Evolutionary conservation across 2,113 vertebrate genomes (phyloP).

Genomic region (Mellivora capensis): DNA sequence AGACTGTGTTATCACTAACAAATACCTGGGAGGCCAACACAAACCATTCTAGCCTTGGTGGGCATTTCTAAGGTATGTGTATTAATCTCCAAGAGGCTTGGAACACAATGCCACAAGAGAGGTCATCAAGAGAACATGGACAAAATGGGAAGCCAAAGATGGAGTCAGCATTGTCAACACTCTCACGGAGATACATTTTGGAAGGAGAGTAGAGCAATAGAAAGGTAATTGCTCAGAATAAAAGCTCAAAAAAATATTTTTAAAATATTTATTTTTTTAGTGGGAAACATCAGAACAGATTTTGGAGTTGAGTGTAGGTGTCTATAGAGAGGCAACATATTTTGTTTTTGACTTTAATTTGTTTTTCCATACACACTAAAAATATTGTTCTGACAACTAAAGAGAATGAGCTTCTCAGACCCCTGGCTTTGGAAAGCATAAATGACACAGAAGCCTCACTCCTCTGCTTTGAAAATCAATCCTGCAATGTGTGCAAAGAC

Average conservation of each 20-base stretch:
- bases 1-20: background rate
- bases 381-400: background rate
- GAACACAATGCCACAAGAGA: background rate
- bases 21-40: background rate
- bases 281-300: background rate
- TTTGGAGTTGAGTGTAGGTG: background rate
- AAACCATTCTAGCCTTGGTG: background rate
- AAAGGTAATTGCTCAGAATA: background rate
- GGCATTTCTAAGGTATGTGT: background rate
- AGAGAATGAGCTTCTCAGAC: background rate
- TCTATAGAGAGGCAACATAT: background rate
- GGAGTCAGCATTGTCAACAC: background rate
- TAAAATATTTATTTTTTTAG: background rate
- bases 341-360: background rate
- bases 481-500: accelerated
- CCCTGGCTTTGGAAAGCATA: background rate
- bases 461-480: background rate
- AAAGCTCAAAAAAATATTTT: background rate
- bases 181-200: background rate
- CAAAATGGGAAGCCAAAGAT: background rate
- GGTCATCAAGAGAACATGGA: background rate
- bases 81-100: background rate
- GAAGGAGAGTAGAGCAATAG: background rate
- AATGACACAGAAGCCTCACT: background rate
- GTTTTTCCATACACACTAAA: background rate